Conservation (phyloP, 2,888 invertebrate genomes). For the Gymnosoma rotundatum region DNA sequence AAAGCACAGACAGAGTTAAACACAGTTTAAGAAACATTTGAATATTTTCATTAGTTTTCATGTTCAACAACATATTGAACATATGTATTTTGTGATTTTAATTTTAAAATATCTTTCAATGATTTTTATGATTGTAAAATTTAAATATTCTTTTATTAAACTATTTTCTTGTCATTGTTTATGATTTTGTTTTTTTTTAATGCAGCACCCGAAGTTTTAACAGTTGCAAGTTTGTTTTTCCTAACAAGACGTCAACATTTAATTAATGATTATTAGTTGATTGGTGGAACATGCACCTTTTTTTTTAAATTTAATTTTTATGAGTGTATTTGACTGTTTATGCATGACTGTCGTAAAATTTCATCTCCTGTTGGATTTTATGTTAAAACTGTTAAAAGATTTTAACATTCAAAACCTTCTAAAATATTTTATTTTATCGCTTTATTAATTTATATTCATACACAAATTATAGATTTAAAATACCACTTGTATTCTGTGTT, state of each 20-base stretch:
- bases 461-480: conserved; percentile 44
- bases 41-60: conserved; percentile 63
- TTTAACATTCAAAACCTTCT: conserved; percentile 18
- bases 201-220: conserved; percentile 30
- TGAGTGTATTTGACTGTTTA: not conserved
- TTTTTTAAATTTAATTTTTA: not conserved
- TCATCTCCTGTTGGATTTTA: conserved; percentile 46
- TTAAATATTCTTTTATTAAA: conserved; percentile 41
- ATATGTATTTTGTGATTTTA: too few species aligned
- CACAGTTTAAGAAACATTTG: conserved; percentile 46
- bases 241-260: conserved; percentile 59
- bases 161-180: not conserved
- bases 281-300: conserved; percentile 44
- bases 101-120: conserved; percentile 41
- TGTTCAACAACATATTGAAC: conserved; percentile 36
- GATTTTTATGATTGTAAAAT: conserved; percentile 53
- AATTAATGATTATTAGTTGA: conserved; percentile 60
- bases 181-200: not conserved
- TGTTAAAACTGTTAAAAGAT: not conserved
- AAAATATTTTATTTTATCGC: conserved; percentile 44
- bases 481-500: conserved; percentile 11
- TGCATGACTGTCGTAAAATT: not conserved
- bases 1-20: conserved; percentile 6
- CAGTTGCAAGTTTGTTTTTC: conserved; percentile 44
- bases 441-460: conserved; percentile 61